Conservation (phyloP, 2,113 vertebrate genomes). For the Ptilorrhoa leucosticta region DNA sequence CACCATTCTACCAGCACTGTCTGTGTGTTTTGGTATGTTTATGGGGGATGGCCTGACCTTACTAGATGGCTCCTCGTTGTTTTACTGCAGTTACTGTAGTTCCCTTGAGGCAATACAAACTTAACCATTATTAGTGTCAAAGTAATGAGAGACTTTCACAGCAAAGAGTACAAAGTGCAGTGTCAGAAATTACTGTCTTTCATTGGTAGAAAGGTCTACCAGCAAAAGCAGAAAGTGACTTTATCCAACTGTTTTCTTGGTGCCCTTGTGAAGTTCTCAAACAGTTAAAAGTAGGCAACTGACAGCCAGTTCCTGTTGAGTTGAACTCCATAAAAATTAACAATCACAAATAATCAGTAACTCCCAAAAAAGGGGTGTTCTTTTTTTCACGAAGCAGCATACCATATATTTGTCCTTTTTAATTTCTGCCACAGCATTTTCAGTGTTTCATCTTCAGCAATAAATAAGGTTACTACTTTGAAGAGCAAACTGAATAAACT, state of each 20-base stretch:
- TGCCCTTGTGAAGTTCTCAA: neutral
- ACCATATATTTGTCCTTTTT: neutral
- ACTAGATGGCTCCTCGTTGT: neutral
- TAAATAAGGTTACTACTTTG: neutral
- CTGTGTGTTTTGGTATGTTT: neutral
- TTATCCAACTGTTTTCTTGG: neutral
- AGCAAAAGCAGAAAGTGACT: neutral
- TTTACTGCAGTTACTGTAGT: neutral
- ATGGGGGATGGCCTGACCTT: neutral
- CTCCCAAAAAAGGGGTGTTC: neutral
- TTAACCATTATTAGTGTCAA: neutral
- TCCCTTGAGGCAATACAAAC: neutral
- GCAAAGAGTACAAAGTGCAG: neutral
- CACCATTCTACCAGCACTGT: neutral
- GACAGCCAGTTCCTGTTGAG: neutral
- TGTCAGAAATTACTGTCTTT: neutral
- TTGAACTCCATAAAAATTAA: neutral
- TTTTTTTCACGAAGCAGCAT: neutral
- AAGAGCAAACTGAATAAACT: neutral
- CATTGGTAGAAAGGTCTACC: neutral
- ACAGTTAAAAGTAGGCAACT: neutral
- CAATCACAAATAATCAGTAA: neutral
- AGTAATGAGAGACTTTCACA: neutral
- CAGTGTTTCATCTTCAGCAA: neutral
- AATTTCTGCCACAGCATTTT: neutral